Conservation (phyloP, 2,797 vertebrate genomes). For the Notolepis coatsorum region DNA sequence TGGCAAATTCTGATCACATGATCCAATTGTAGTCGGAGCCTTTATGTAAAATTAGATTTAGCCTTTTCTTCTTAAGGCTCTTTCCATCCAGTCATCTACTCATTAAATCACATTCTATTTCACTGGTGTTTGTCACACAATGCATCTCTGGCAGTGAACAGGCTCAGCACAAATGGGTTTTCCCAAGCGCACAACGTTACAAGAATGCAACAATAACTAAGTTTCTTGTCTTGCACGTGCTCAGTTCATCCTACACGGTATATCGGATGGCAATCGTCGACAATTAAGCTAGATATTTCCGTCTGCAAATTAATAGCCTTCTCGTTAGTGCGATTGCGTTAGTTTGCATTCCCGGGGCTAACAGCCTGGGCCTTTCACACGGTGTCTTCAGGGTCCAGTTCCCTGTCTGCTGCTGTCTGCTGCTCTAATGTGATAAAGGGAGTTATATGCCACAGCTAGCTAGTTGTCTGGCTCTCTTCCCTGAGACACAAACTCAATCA, state of each 20-base stretch:
- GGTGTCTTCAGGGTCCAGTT: conserved; percentile 71
- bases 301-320: conserved; percentile 67
- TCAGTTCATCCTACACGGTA: too few relatives aligned
- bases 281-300: conserved; percentile 35
- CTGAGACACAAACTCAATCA: conserved; percentile 57
- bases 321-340: conserved; percentile 76
- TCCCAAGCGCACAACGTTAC: too few relatives aligned
- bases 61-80: conserved; percentile 36
- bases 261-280: too few relatives aligned
- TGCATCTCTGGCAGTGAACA: too few relatives aligned
- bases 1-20: conserved; percentile 73
- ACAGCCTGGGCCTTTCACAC: conserved; percentile 69
- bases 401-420: conserved; percentile 66
- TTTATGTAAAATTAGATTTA: conserved; percentile 68
- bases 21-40: conserved; percentile 60
- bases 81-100: neutral
- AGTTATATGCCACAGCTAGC: conserved; percentile 60
- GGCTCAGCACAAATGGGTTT: too few relatives aligned
- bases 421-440: conserved; percentile 73
- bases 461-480: conserved; percentile 60
- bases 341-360: conserved; percentile 70
- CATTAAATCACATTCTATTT: too few relatives aligned
- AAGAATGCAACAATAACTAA: too few relatives aligned
- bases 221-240: too few relatives aligned
- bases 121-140: too few relatives aligned